Evolutionary conservation across 1,140 invertebrate genomes (phyloP).

Genomic region (Fopius arisanus): DNA sequence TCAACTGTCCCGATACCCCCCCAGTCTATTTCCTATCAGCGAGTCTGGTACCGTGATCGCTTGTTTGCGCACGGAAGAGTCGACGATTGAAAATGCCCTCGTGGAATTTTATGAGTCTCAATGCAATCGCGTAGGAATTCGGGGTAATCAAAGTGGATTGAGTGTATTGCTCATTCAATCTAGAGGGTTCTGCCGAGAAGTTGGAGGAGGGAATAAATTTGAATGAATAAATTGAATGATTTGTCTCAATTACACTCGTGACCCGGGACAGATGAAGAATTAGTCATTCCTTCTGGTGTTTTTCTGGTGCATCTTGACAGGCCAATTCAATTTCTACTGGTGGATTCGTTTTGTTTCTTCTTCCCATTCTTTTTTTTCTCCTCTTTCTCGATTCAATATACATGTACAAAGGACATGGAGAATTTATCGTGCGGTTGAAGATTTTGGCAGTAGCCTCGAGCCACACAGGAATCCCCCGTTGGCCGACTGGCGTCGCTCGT

Average conservation of each 20-base stretch:
- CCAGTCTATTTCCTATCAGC: constrained; percentile 17
- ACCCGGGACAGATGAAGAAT: neutral
- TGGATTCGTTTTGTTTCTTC: no score
- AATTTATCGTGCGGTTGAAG: constrained; percentile 20
- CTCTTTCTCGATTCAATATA: neutral
- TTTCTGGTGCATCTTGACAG: neutral
- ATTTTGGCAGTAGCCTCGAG: constrained; percentile 5
- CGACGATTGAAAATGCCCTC: constrained; percentile 13
- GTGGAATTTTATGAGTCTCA: constrained; percentile 1
- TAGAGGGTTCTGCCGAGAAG: neutral
- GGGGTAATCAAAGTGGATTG: neutral
- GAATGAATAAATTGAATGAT: constrained; percentile 5
- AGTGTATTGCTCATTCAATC: constrained; percentile 10
- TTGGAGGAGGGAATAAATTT: neutral
- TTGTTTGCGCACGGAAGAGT: constrained; percentile 48
- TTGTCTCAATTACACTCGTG: neutral
- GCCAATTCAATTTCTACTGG: constrained; percentile 2
- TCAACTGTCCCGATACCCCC: neutral
- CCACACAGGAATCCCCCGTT: neutral
- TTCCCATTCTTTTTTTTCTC: neutral
- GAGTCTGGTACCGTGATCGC: constrained; percentile 36
- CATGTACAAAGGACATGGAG: constrained; percentile 2
- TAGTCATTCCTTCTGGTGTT: neutral
- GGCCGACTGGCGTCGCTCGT: neutral
- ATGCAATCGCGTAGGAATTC: neutral